Base-by-base conservation (phyloP, 2,797 vertebrate genomes). In the Adrianichthys oophorus region DNA sequence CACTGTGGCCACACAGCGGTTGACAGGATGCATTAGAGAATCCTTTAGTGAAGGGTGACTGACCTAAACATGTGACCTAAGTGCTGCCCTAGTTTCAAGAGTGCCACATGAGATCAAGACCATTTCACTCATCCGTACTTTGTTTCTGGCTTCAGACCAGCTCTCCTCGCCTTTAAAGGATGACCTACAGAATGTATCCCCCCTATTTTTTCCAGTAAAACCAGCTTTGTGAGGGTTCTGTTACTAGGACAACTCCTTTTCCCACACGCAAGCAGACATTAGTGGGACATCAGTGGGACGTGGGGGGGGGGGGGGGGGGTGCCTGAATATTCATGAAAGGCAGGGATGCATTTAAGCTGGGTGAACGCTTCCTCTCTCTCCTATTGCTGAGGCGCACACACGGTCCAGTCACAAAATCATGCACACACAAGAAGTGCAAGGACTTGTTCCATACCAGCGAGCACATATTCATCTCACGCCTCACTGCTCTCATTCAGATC, bases 311-410 rank as follows among this genome's bases (percentile, higher is more conserved):
- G 43, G 68, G 23, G 60, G 82, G 80, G 76, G 85, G 78, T 58
- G 65, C 62, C 70, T 88, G 85, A 87, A 87, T 90, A 89, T 91
- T 90, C 84, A 91, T 91, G 87, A 91, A 84, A 79, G 87, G 85
- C 86, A 85, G 79, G 78, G 80, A 88, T 80, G 75, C 84, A 89
- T 88, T 90, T 88, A 80, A 86, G 82, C 56, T 78, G 74, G 79
- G 66, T 86, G 79, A 88, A 82, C 86, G 84, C 76, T 62, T 74
- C 59, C 69, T 40, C 70, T 19, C 67, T 41, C 67, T 6, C 47
- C 32, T 19, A 32, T 56, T 47, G 12, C 55, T 23, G n/a, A 47
- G 59, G 32, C 56, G 19, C 58, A 60, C 37, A 64, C 60, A 18
- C 10, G 52, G 59, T 55, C 75, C 62, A 53, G 68, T 62, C 62